Evolutionary conservation across 2,888 invertebrate genomes (phyloP), one percentile per base, ranked within the genome.

Genomic region (Unio delphinus): DNA sequence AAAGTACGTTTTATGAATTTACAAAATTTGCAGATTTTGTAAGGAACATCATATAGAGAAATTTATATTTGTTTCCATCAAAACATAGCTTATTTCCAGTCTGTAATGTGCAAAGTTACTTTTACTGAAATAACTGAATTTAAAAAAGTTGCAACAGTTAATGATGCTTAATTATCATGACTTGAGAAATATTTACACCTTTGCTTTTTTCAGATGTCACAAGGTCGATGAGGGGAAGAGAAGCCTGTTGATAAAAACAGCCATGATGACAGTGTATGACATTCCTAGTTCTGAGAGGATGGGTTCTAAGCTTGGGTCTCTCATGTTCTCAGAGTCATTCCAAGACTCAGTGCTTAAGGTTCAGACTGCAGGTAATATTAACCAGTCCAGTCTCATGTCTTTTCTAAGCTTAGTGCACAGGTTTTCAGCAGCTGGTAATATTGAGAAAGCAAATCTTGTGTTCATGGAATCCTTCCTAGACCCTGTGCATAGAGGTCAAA

Each of bases 311-410:
- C 72, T 80, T 5, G 88, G 87, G 4, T 87, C 87, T 20, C 73
- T 89, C 45, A 72, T 80, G n/a, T 89, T 85, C 77, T 84, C 85
- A 15, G 89, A 89, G 64, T 79, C 86, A 8, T 89, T 89, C 75
- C 70, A 87, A 15, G 85, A 87, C 61, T 88, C 88, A n/a, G 75
- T 78, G 28, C 77, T 89, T 34, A 69, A 66, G n/a, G 75, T 85
- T 17, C 63, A 75, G 60, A 65, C 67, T 23, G 70, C 75, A 70
- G 85, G 86, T 86, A 62, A 30, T 69, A 67, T 54, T 61, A 61
- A 61, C 45, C 45, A 45, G 1, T 2, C 45, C 11, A 45, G 45
- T 45, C 45, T 45, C 11, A 11, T 45, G 45, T 45, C 45, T 45
- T 11, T 45, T 11, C 45, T 45, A 45, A 11, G 45, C 45, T 45